phyloP scores from a whole-genome alignment of 2,888 invertebrate genomes.

The Arenicola marina region DNA sequence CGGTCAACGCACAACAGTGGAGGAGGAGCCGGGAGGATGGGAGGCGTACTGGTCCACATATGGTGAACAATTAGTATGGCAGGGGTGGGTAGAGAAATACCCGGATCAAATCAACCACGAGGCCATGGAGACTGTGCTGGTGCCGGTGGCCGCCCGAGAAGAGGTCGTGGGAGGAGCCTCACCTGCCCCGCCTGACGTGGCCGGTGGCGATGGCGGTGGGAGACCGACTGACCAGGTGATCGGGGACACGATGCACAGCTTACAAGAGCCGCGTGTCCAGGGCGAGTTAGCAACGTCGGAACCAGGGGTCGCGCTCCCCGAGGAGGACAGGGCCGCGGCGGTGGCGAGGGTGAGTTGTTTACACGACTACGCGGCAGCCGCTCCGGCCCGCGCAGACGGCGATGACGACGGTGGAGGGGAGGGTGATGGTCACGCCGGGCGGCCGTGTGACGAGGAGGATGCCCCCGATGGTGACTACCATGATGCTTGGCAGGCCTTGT shows the following conservation, averaged over 20 bases:
- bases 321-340: neutral
- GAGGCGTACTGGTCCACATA: conserved; percentile 49
- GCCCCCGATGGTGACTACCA: too few species aligned
- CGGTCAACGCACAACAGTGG: too few species aligned
- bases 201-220: neutral
- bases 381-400: too few species aligned
- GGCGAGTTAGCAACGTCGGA: neutral
- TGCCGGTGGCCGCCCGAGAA: conserved; percentile 12
- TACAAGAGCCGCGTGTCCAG: neutral
- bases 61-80: conserved; percentile 52
- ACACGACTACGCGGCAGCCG: neutral
- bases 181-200: too few species aligned
- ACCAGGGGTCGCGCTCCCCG: neutral
- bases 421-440: neutral
- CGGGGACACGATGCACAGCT: neutral
- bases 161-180: conserved; percentile 26
- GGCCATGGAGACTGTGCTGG: conserved; percentile 2
- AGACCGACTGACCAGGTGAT: neutral
- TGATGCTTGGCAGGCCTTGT: conserved; percentile 33
- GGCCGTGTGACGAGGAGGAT: neutral
- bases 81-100: conserved; percentile 53
- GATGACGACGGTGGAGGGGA: too few species aligned
- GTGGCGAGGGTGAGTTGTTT: neutral
- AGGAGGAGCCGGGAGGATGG: conserved; percentile 32
- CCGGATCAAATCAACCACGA: conserved; percentile 38